Evolutionary conservation across 2,888 invertebrate species (phyloP).

Genomic region (Ectropis crepuscularia): DNA sequence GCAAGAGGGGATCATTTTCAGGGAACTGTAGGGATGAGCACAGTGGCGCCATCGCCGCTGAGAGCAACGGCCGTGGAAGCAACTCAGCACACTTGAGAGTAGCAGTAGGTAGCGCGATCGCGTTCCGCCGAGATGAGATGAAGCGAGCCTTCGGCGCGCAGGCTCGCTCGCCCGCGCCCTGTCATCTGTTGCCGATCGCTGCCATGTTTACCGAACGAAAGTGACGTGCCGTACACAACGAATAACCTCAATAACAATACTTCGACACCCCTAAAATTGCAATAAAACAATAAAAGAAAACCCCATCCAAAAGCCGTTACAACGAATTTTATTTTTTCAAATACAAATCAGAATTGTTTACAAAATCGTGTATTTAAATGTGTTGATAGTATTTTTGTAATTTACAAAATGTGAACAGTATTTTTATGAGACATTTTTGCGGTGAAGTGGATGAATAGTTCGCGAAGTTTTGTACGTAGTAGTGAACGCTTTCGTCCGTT

Average conservation of each 20-base stretch:
- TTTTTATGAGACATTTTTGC: conserved; percentile 35
- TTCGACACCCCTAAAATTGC: conserved; percentile 58
- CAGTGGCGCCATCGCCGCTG: conserved; percentile 68
- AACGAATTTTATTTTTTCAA: conserved; percentile 64
- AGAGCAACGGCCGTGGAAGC: conserved; percentile 46
- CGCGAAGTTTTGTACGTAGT: conserved; percentile 10
- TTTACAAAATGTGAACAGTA: conserved; percentile 32
- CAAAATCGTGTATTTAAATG: conserved; percentile 38
- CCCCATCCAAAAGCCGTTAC: conserved; percentile 56
- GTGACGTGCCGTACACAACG: conserved; percentile 80
- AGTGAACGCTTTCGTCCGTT: conserved; percentile 22
- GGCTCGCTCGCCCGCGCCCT: conserved; percentile 78
- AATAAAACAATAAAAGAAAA: conserved; percentile 42
- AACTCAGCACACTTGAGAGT: conserved; percentile 57
- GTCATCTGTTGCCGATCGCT: conserved; percentile 82
- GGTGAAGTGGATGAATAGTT: conserved; percentile 35
- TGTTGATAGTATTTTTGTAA: conserved; percentile 39
- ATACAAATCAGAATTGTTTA: conserved; percentile 41
- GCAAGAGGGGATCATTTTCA: conserved; percentile 55
- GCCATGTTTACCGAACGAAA: conserved; percentile 82
- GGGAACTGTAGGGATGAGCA: conserved; percentile 53
- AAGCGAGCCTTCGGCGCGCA: conserved; percentile 74
- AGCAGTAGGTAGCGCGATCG: conserved; percentile 56
- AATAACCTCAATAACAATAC: conserved; percentile 77
- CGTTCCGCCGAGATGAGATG: conserved; percentile 73